Evolutionary conservation across 1,140 invertebrate species (phyloP).

Genomic region (Ceratitis capitata): DNA sequence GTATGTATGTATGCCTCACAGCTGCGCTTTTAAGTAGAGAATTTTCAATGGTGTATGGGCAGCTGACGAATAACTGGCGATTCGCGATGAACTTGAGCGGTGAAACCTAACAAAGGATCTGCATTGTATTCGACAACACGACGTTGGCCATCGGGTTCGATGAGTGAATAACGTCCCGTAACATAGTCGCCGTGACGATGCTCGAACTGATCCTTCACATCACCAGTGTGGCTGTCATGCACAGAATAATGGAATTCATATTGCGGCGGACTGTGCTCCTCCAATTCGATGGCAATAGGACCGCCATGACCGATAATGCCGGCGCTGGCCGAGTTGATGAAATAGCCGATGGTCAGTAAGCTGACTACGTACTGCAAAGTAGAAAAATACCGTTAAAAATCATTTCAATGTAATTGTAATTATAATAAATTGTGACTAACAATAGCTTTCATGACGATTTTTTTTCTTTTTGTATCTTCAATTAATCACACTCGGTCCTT

Average conservation of each 20-base stretch:
- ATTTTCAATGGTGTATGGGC: background rate
- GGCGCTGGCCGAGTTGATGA: slow-evolving; percentile 37
- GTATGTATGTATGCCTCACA: background rate
- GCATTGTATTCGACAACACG: slow-evolving; percentile 66
- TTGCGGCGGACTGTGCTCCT: slow-evolving; percentile 67
- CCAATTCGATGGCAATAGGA: slow-evolving; percentile 19
- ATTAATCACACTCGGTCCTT: background rate
- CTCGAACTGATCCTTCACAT: slow-evolving; percentile 75
- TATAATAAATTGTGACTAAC: background rate
- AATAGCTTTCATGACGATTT: background rate
- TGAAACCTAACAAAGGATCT: slow-evolving; percentile 64
- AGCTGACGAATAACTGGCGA: slow-evolving; percentile 11
- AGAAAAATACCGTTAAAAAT: background rate
- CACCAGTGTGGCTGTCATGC: slow-evolving; percentile 73
- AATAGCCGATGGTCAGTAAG: slow-evolving; percentile 40
- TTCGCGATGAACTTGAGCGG: slow-evolving; percentile 58
- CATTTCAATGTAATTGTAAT: background rate
- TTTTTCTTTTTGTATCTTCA: background rate
- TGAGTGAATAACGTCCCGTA: slow-evolving; percentile 60
- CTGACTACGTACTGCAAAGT: background rate
- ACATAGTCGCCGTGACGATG: slow-evolving; percentile 69
- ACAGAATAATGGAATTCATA: slow-evolving; percentile 74
- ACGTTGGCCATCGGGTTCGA: slow-evolving; percentile 65
- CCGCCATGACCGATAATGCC: slow-evolving; percentile 49
- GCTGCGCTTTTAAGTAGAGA: background rate